Base-by-base conservation (phyloP, 2,113 vertebrate species). In the Proterorhinus semilunaris region DNA sequence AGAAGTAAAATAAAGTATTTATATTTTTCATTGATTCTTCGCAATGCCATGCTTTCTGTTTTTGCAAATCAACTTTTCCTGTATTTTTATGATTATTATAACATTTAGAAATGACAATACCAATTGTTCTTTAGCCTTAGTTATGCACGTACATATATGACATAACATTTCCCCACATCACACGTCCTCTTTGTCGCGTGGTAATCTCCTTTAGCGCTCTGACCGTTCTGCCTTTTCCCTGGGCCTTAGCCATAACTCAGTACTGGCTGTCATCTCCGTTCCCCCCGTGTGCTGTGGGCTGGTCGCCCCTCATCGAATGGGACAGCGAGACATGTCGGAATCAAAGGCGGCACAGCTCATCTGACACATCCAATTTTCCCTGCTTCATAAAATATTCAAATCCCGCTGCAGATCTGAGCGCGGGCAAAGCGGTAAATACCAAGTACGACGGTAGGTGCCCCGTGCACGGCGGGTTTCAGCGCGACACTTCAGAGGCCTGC, bases 311-410 rank as follows among this genome's bases (percentile, higher is more conserved):
- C 90, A 91, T 89, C 77, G 79, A 88, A 81, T 74, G 67, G 84
- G 84, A 91, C 86, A 71, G 81, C 76, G 73, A 76, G 80, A 89
- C 88, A 83, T 70, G 85, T 87, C 88, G 78, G 86, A 84, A 90
- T 91, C 88, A 90, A 90, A 92, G 87, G 81, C 84, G 85, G 85
- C 85, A 81, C 72, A 75, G 84, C 83, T 82, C 83, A 84, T 70
- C 84, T 88, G 91, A 91, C 92, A 89, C 87, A 90, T 91, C 89
- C 87, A 89, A 90, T 91, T 91, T 92, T 91, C 86, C 75, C 74
- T 82, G 74, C 72, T 90, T 92, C 90, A 92, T 93, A 91, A 92
- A 92, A 92, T 91, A 93, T 93, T 92, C 84, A 92, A 92, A 93
- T 93, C 91, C 91, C 91, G 83, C 78, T 47, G 82, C 81, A 86